Conservation (phyloP, 1,140 invertebrate species). For the Ceratina japonica region DNA sequence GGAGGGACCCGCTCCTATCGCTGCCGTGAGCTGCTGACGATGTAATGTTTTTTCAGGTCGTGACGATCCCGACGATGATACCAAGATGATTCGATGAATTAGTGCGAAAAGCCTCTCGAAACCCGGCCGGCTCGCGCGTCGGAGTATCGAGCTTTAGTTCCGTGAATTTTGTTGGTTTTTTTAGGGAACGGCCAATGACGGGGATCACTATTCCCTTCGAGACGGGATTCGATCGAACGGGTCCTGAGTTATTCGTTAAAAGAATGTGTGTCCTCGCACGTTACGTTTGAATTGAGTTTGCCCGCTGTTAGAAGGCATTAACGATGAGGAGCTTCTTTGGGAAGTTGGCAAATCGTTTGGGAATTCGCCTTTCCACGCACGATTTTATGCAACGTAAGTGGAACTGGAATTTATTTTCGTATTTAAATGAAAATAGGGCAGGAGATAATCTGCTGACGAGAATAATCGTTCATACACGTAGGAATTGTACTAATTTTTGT, state of each 20-base stretch:
- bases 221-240: background rate
- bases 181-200: background rate
- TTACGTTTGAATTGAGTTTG: too few relatives aligned
- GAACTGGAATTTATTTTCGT: constrained; percentile 30
- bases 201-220: background rate
- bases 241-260: background rate
- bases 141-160: background rate
- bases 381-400: constrained; percentile 34
- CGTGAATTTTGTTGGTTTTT: constrained; percentile 19
- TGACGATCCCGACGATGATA: constrained; percentile 60
- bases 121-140: constrained; percentile 10
- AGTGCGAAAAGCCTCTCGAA: constrained; percentile 27
- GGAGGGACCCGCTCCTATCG: constrained; percentile 65
- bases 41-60: constrained; percentile 54
- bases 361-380: constrained; percentile 8
- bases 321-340: background rate
- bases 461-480: background rate
- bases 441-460: constrained; percentile 7
- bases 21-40: constrained; percentile 68
- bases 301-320: too few relatives aligned
- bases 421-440: constrained; percentile 2
- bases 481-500: constrained; percentile 38
- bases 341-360: constrained; percentile 23
- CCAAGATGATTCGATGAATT: constrained; percentile 55
- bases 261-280: too few relatives aligned